Evolutionary conservation across 92 coral and sea anemone species (phyloP), one percentile per base, ranked within the genome.

Genomic region (Epizoanthus illoricatus): DNA sequence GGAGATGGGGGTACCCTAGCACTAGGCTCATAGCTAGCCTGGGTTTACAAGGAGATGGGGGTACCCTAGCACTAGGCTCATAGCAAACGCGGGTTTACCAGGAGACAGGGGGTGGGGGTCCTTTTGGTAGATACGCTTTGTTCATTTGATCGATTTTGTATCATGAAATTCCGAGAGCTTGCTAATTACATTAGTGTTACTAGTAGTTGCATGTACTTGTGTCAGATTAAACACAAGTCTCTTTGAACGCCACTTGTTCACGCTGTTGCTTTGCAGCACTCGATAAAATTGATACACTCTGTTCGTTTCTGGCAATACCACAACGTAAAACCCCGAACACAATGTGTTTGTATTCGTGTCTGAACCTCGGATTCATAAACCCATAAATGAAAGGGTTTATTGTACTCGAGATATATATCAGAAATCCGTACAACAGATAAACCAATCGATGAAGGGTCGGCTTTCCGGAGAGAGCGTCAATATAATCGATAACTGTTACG

Each of bases 361-460:
- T 67, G 58, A 90, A 90, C 7, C 65, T 75, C 72, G 74, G 66
- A 16, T 84, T 90, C 24, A 89, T 91, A 43, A 74, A 85, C 0
- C 89, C 95, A 54, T 91, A 91, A 3, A 91, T 91, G 76, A 91
- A 80, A 8, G 95, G 95, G 69, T 91, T 91, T 8, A 91, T 86
- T 18, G 84, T 84, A 69, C 95, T 89, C 33, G 92, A 88, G 61
- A 89, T 47, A 55, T 86, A 88, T 0, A 86, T 92, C 65, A 92
- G 81, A 81, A 78, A 92, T 19, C 85, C 87, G 79, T 92, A 92
- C 20, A 89, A 33, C 19, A 92, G 88, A 73, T 92, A 92, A 10
- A 80, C 85, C 73, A 70, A 71, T 28, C 95, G 76, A 45, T 83
- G 64, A 61, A 87, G 69, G 8, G 79, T 73, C 33, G 85, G 84